phyloP scores from a whole-genome alignment of 2,888 invertebrate species.

The Chloroclystis v-ata region DNA sequence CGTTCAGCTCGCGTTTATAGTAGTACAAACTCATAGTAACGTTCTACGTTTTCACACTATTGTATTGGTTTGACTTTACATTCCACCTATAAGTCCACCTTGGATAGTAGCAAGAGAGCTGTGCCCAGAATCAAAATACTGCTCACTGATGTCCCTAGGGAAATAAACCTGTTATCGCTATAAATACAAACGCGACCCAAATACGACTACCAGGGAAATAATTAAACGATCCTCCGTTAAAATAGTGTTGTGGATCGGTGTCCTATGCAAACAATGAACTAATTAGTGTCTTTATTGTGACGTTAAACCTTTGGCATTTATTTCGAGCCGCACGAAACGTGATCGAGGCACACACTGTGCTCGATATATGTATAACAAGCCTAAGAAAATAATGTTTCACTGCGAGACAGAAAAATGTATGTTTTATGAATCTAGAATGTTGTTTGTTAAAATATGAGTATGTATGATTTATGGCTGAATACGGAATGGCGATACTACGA shows the following conservation, averaged over 20 bases:
- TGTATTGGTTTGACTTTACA: no score
- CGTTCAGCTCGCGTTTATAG: no score
- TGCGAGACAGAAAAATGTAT: slow-evolving; percentile 7
- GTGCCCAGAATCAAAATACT: background rate
- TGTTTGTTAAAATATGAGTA: no score
- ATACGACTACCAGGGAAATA: slow-evolving; percentile 1
- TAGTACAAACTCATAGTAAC: no score
- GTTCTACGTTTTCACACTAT: no score
- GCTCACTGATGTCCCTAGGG: background rate
- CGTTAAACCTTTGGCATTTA: slow-evolving; percentile 33
- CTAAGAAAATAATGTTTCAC: slow-evolving; percentile 20
- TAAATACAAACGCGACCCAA: background rate
- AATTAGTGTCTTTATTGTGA: slow-evolving; percentile 20
- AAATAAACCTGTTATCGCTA: background rate
- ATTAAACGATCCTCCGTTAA: slow-evolving; percentile 1
- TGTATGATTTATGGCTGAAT: background rate
- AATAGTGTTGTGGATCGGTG: slow-evolving; percentile 6
- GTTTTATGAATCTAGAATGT: no score
- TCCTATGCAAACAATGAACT: slow-evolving; percentile 18
- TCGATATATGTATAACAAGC: slow-evolving; percentile 39
- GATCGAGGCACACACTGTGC: slow-evolving; percentile 41
- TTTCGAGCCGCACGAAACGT: slow-evolving; percentile 40
- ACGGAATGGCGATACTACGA: background rate
- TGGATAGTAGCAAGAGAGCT: no score
- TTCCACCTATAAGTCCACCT: no score